These are phyloP conservation scores for Synergus umbraculus DNA, from an alignment of 2,888 invertebrate species.

Conservation along the genomic window DNA sequence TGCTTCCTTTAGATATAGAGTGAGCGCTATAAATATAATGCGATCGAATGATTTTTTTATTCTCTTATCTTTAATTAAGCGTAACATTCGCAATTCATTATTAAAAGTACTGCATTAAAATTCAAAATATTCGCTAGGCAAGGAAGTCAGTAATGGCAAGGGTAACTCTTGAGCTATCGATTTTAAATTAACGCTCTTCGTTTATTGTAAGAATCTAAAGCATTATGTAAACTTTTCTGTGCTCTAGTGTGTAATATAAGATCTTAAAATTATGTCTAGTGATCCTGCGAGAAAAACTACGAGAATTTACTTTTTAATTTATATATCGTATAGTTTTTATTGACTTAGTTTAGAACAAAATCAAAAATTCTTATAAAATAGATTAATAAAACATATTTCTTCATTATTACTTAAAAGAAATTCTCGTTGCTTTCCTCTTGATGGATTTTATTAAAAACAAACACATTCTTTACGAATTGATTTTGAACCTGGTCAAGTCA, in stretches of 20 bases:
- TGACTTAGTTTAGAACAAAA: conserved; percentile 2
- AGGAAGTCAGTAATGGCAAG: conserved; percentile 25
- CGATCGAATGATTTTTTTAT: conserved; percentile 10
- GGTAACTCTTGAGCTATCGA: neutral
- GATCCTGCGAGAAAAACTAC: neutral
- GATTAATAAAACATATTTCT: neutral
- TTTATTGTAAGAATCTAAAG: neutral
- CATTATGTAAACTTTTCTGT: neutral
- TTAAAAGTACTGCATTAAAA: conserved; percentile 29
- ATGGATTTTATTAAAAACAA: neutral
- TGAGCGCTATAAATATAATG: conserved; percentile 6
- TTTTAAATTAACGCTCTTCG: conserved; percentile 17
- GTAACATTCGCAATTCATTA: conserved; percentile 31
- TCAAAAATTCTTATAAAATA: neutral
- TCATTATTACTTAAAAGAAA: neutral
- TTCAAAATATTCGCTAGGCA: conserved; percentile 4
- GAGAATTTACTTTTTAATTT: neutral
- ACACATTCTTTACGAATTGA: conserved; percentile 1
- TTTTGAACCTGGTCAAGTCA: neutral
- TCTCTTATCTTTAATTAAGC: conserved; percentile 3
- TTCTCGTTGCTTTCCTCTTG: neutral
- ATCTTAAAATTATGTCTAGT: neutral
- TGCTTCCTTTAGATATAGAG: conserved; percentile 22
- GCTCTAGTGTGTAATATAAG: neutral
- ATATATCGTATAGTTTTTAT: neutral